Conservation (phyloP, 2,113 vertebrate species). For the Xiphophorus couchianus region DNA sequence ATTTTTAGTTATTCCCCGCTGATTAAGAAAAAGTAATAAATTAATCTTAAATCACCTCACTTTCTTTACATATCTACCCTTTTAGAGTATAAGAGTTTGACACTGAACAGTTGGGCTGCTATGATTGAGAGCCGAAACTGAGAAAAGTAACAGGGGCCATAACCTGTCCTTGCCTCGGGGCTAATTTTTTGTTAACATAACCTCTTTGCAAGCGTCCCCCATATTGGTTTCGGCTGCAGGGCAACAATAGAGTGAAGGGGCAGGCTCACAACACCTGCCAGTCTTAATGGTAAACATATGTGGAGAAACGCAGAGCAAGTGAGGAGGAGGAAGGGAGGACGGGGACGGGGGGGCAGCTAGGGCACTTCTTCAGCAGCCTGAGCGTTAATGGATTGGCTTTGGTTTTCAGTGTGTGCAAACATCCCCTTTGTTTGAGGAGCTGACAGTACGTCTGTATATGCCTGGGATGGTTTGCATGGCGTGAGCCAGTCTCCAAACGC, state of each 20-base stretch:
- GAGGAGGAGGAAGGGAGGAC: conserved; percentile 25
- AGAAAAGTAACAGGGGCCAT: conserved; percentile 7
- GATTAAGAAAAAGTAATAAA: background rate
- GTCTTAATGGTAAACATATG: conserved; percentile 80
- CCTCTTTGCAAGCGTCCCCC: conserved; percentile 56
- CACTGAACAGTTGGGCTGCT: conserved; percentile 4
- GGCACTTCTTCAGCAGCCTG: conserved; percentile 41
- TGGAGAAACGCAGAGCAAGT: conserved; percentile 48
- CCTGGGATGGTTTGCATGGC: background rate
- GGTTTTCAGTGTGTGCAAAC: conserved; percentile 6
- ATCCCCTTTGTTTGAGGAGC: background rate
- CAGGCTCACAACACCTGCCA: conserved; percentile 77
- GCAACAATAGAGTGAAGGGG: conserved; percentile 68
- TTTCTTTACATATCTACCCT: background rate
- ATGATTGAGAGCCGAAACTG: conserved; percentile 4
- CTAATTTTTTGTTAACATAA: conserved; percentile 44
- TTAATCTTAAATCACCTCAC: background rate
- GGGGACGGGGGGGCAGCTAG: conserved; percentile 25
- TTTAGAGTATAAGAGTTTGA: conserved; percentile 16
- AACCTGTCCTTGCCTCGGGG: conserved; percentile 28
- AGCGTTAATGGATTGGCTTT: conserved; percentile 20
- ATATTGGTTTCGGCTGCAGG: conserved; percentile 53
- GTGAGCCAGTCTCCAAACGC: conserved; percentile 16
- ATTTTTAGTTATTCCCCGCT: background rate
- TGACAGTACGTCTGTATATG: conserved; percentile 3